These are phyloP conservation scores for Chiroxiphia lanceolata DNA, from an alignment of 2,797 vertebrate species.

Conservation along the genomic window DNA sequence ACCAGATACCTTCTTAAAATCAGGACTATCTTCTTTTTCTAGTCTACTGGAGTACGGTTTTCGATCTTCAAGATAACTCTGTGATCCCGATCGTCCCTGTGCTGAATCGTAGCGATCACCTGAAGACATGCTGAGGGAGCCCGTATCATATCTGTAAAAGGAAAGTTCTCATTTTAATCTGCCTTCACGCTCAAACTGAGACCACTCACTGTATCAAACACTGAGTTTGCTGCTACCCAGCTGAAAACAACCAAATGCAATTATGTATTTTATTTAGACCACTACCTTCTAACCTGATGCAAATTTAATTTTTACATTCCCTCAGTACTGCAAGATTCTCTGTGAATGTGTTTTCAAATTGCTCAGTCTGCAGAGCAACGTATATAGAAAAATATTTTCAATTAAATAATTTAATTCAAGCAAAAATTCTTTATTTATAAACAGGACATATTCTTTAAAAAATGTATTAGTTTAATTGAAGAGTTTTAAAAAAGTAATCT, in stretches of 20 bases:
- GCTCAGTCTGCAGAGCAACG: background rate
- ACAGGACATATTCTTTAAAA: background rate
- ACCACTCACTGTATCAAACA: background rate
- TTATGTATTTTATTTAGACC: background rate
- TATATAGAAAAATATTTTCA: background rate
- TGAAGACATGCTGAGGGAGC: conserved; percentile 73
- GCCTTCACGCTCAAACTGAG: background rate
- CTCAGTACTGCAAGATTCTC: background rate
- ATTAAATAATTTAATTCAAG: background rate
- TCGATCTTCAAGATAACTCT: conserved; percentile 85
- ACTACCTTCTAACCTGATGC: background rate
- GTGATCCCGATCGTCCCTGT: conserved; percentile 76
- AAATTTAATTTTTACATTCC: background rate
- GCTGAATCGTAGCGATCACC: conserved; percentile 85
- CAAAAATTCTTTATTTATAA: background rate
- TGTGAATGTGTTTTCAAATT: background rate
- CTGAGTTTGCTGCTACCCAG: background rate
- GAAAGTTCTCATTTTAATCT: background rate
- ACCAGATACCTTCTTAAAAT: conserved; percentile 92
- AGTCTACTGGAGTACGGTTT: conserved; percentile 86
- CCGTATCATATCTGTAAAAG: conserved; percentile 79
- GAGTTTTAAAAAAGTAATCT: background rate
- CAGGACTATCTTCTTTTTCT: conserved; percentile 90
- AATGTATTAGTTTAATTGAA: background rate
- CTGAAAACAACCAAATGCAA: background rate